Percentiles rank a stretch among this genome's conserved stretches.
Conservation (phyloP, 2,113 vertebrate species). For the Tretioscincus oriximinensis region DNA sequence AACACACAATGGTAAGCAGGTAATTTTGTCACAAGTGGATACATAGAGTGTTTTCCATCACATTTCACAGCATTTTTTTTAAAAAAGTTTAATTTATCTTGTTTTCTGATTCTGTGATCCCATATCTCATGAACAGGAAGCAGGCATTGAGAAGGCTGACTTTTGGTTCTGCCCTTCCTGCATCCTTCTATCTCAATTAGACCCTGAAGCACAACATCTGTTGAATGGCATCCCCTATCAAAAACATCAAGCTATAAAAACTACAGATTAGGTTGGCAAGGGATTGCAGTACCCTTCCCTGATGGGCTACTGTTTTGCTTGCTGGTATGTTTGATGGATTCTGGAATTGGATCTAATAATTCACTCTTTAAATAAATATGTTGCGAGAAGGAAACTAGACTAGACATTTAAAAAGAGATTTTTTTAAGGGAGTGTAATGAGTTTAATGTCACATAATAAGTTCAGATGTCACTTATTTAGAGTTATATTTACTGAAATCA, state of each 20-base stretch:
- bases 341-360: neutral
- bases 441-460: too few relatives aligned
- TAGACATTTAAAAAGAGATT: neutral
- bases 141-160: neutral
- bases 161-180: neutral
- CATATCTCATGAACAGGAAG: neutral
- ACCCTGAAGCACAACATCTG: neutral
- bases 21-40: neutral
- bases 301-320: neutral
- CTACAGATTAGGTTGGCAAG: neutral
- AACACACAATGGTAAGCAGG: slow-evolving; percentile 81
- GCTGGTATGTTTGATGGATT: neutral
- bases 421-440: neutral
- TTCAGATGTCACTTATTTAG: too few relatives aligned
- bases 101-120: neutral
- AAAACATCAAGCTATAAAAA: neutral
- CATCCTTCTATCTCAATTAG: neutral
- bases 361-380: slow-evolving; percentile 1
- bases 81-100: neutral
- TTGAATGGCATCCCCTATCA: neutral
- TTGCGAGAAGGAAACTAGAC: slow-evolving; percentile 18
- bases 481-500: too few relatives aligned
- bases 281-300: neutral
- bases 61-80: neutral
- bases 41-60: neutral